Evolutionary conservation across 2,888 invertebrate genomes (phyloP), one percentile per base, ranked within the genome.

Genomic region (Platerodrilus igneus): DNA sequence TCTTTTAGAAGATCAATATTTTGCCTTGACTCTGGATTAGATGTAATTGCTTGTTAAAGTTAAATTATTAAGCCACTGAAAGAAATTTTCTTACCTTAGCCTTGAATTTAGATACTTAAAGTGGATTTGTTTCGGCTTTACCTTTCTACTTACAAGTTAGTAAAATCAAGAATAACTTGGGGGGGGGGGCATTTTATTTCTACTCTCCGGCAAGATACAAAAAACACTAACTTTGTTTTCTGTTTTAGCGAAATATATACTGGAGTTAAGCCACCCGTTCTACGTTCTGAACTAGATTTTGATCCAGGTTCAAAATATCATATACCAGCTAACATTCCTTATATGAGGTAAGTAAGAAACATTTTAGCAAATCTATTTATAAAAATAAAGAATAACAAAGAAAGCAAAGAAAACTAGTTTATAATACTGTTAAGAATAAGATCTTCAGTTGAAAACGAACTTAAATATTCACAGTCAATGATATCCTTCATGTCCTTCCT

Each of bases 301-400:
- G 94, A 94, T 64, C 82, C 92, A 31, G 94, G 92, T 2, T 82
- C 92, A 25, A 94, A 94, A 66, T 94, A 90, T 66, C 93, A 94
- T 67, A 79, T 94, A 25, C 87, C 91, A 0, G 88, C 89, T 34
- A 89, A 92, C 70, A 85, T 90, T 45, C 90, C 90, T 2, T 91
- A 91, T 57, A 82, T 89, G 60, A 82, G 89, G 90, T 91, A 66
- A 83, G 86, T 76, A 22, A 31, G 35, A 19, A 29, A 43, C 42
- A 30, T 37, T 36, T 38, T 46, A 23, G 22, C 38, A 32, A 41
- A 30, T 37, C 44, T 41, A 47, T 46, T 47, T 36, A 48, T 21
- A 41, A 28, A 31, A 34, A 35, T 26, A 36, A 32, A 43, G 34
- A 43, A 39, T 34, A 44, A 45, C 30, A 47, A 48, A 45, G 38